A percentile compares a stretch with the other conserved stretches of the same genome.
Conservation (phyloP, 1,140 invertebrate species). For the Aleiodes sp. region DNA sequence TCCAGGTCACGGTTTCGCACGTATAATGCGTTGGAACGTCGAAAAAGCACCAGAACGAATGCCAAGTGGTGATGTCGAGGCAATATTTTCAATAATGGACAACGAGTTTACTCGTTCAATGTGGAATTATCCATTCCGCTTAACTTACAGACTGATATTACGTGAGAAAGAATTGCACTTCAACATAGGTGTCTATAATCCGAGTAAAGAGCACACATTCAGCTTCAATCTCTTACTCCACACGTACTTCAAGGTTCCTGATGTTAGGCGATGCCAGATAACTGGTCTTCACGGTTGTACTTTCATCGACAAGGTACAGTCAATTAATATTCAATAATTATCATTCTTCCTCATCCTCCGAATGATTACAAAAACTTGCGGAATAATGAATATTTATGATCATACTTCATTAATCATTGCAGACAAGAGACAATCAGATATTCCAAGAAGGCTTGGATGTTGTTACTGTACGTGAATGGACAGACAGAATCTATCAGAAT, state of each 20-base stretch:
- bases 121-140: slow-evolving; percentile 92
- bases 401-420: slow-evolving; percentile 25
- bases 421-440: slow-evolving; percentile 83
- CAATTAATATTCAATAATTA: background rate
- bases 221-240: slow-evolving; percentile 93
- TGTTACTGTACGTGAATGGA: slow-evolving; percentile 90
- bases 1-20: slow-evolving; percentile 93
- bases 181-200: slow-evolving; percentile 91
- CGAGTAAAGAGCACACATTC: slow-evolving; percentile 88
- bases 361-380: background rate
- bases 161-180: slow-evolving; percentile 92
- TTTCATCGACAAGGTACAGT: slow-evolving; percentile 89
- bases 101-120: slow-evolving; percentile 91
- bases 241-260: slow-evolving; percentile 95
- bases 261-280: slow-evolving; percentile 89
- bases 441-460: slow-evolving; percentile 89
- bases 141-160: slow-evolving; percentile 87
- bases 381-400: too few relatives aligned
- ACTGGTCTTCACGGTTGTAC: slow-evolving; percentile 90
- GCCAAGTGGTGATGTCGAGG: slow-evolving; percentile 89
- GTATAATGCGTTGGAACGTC: slow-evolving; percentile 88
- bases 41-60: slow-evolving; percentile 87
- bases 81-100: slow-evolving; percentile 90
- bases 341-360: background rate
- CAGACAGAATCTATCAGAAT: slow-evolving; percentile 92